Evolutionary conservation across 2,113 vertebrate species (phyloP), one percentile per base, ranked within the genome.

Genomic region (Heterocephalus glaber): DNA sequence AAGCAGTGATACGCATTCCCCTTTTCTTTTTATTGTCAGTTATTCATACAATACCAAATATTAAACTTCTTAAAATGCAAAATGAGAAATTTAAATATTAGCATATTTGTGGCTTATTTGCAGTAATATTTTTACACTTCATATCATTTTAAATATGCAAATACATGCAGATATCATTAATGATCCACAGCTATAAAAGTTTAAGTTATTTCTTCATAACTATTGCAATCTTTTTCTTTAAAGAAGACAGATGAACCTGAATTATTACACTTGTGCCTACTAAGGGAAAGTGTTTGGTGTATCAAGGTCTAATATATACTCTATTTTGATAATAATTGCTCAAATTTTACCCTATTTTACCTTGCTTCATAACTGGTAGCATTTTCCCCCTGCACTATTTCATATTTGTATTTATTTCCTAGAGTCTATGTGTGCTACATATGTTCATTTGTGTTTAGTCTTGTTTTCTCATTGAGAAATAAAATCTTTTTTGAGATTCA

Each of bases 41-140:
- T 60, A 58, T 54, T 86, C 41, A 86, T 81, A 41, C n/a, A 56
- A 65, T 66, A 60, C 12, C 4, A 74, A 66, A 49, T 86, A 41
- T 30, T 52, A 49, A 2, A 68, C 20, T 79, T 79, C 54, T 54
- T 76, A 33, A 66, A 3, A 61, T 38, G 0, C 65, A 61, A 68
- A 93, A 61, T 89, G 11, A 65, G 8, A 80, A 72, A 72, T 35
- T 90, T 79, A 81, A 82, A 70, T 81, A 81, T 52, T 80, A 88
- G 13, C 10, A 82, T 19, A 82, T 41, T 61, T 81, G 68, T 81
- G 12, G 2, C 19, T 60, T 49, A 70, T 33, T 61, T 1, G 68
- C 35, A 17, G 1, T 14, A 58, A n/a, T 44, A 54, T 44, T 77
- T 93, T 60, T 49, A 5, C 2, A 68, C 33, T 61, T 49, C 22